Conservation (phyloP, 64 coral and sea anemone species). For the Stichodactyla mertensii region DNA sequence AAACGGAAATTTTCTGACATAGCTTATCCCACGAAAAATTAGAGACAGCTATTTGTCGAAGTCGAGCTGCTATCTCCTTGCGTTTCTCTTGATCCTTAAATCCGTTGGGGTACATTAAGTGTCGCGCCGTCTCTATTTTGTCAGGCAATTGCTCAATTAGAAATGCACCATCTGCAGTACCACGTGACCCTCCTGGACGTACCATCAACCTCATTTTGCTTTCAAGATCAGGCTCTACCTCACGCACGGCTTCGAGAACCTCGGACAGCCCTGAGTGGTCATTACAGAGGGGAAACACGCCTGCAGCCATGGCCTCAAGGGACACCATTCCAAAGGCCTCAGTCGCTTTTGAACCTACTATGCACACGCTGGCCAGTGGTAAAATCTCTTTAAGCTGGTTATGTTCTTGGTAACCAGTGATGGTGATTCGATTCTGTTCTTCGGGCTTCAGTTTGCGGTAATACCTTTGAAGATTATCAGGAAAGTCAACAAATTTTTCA, state of each 20-base stretch:
- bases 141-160: slow-evolving; percentile 56
- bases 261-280: slow-evolving; percentile 77
- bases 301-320: slow-evolving; percentile 86
- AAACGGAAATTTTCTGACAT: slow-evolving; percentile 54
- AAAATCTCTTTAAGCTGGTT: slow-evolving; percentile 78
- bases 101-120: slow-evolving; percentile 76
- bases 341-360: slow-evolving; percentile 66
- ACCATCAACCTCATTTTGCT: slow-evolving; percentile 67
- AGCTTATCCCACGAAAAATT: slow-evolving; percentile 92
- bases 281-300: slow-evolving; percentile 79
- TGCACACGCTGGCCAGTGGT: slow-evolving; percentile 63
- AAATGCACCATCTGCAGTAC: slow-evolving; percentile 76
- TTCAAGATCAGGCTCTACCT: slow-evolving; percentile 60
- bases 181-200: slow-evolving; percentile 67
- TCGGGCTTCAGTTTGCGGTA: slow-evolving; percentile 60
- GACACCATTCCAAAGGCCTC: slow-evolving; percentile 95
- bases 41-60: slow-evolving; percentile 65
- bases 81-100: slow-evolving; percentile 52
- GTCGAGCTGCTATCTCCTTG: slow-evolving; percentile 49
- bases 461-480: slow-evolving; percentile 43
- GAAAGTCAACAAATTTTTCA: slow-evolving; percentile 80
- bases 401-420: slow-evolving; percentile 87
- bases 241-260: slow-evolving; percentile 58
- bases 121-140: slow-evolving; percentile 51
- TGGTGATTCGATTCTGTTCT: slow-evolving; percentile 54